Conservation (phyloP, 2,113 vertebrate genomes). For the Puma concolor region DNA sequence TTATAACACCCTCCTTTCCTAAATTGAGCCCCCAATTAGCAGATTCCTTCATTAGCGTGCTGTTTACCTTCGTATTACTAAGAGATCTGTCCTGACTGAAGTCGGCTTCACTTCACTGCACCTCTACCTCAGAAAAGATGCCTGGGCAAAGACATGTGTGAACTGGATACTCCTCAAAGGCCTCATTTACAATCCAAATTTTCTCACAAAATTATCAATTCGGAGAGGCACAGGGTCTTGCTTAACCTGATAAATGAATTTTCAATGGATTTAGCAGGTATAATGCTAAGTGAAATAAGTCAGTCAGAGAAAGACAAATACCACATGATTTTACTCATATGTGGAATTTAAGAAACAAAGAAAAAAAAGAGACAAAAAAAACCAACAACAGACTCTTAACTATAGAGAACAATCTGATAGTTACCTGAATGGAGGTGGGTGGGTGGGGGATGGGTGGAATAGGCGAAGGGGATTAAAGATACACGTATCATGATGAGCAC, state of each 20-base stretch:
- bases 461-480: not conserved
- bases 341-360: not conserved
- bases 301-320: not conserved
- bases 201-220: not conserved
- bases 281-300: not conserved
- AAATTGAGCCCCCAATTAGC: conserved; percentile 40
- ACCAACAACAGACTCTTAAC: not conserved
- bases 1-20: conserved; percentile 2
- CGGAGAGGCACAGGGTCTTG: not conserved
- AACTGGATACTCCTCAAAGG: not conserved
- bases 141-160: conserved; percentile 10
- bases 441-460: not conserved
- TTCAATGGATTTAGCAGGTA: not conserved
- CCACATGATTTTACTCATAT: not conserved
- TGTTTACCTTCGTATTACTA: not conserved
- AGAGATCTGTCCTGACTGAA: not conserved
- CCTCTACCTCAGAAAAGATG: not conserved
- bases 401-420: not conserved
- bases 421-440: not conserved
- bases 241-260: not conserved
- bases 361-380: not conserved
- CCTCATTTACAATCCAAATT: not conserved
- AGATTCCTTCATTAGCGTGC: conserved; percentile 11
- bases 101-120: rapidly evolving
- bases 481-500: not conserved